phyloP scores from a whole-genome alignment of 2,113 vertebrate species.

The Anthoscopus minutus region DNA sequence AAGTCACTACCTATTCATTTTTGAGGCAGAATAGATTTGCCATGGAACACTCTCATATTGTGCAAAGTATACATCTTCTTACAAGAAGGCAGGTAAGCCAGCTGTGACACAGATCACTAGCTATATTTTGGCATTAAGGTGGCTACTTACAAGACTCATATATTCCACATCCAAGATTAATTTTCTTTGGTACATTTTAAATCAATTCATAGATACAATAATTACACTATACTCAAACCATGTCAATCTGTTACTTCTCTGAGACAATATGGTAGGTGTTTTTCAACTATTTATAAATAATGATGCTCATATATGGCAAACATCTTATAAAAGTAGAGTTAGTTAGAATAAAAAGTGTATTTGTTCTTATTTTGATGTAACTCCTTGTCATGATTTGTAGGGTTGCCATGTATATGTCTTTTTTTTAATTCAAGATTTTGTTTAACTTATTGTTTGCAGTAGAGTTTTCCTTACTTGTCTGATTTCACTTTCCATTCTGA shows the following conservation, averaged over 20 bases:
- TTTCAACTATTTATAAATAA: slow-evolving; percentile 33
- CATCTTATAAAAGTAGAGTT: slow-evolving; percentile 27
- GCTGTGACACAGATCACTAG: neutral
- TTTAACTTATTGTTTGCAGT: neutral
- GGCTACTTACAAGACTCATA: neutral
- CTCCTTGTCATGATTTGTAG: neutral
- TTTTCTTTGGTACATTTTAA: slow-evolving; percentile 29
- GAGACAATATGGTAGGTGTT: neutral
- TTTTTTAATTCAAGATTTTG: neutral
- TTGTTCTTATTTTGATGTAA: slow-evolving; percentile 20
- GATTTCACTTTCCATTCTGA: neutral
- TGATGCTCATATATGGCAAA: slow-evolving; percentile 3
- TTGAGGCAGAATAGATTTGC: neutral
- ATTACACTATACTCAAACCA: neutral
- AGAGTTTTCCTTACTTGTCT: neutral
- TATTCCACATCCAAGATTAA: neutral
- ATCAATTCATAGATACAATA: slow-evolving; percentile 27
- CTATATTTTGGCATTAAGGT: neutral
- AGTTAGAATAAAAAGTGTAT: neutral
- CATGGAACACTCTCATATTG: neutral
- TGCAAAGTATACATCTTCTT: neutral
- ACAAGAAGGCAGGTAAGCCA: neutral
- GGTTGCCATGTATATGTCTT: neutral
- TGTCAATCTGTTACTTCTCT: neutral
- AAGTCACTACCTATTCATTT: neutral